Conservation (phyloP, 2,113 vertebrate species). For the Ardeotis arabs region DNA sequence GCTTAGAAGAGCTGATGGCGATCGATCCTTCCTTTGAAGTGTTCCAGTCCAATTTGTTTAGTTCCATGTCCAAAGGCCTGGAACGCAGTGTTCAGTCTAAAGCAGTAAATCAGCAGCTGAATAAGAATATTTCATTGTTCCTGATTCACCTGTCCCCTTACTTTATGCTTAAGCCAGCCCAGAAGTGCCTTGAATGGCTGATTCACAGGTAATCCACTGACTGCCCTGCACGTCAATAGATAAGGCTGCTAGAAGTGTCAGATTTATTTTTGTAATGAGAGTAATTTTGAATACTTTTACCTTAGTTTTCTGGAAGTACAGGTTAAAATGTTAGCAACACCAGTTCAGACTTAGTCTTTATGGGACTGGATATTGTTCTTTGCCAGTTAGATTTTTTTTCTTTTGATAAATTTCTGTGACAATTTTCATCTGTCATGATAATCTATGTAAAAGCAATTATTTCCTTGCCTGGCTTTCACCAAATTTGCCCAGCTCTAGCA, state of each 20-base stretch:
- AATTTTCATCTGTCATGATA: neutral
- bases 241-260: neutral
- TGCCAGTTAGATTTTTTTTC: neutral
- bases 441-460: neutral
- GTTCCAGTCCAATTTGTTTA: conserved; percentile 91
- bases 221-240: neutral
- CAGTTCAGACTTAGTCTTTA: neutral
- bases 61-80: conserved; percentile 81
- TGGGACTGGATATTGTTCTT: neutral
- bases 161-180: conserved; percentile 93
- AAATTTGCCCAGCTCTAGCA: neutral
- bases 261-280: neutral
- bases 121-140: conserved; percentile 86
- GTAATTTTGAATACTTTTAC: neutral
- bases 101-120: conserved; percentile 88
- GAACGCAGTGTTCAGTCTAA: conserved; percentile 93
- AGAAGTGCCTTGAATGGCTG: conserved; percentile 98
- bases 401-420: neutral
- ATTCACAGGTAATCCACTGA: conserved; percentile 85
- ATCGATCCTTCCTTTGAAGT: conserved; percentile 87
- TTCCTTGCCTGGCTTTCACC: neutral
- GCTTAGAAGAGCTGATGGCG: conserved; percentile 86
- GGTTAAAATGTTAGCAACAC: neutral
- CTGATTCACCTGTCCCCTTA: conserved; percentile 91
- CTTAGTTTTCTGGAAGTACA: neutral